These are phyloP conservation scores for Monodelphis domestica DNA, from an alignment of 2,797 vertebrate genomes.

Conservation along the genomic window DNA sequence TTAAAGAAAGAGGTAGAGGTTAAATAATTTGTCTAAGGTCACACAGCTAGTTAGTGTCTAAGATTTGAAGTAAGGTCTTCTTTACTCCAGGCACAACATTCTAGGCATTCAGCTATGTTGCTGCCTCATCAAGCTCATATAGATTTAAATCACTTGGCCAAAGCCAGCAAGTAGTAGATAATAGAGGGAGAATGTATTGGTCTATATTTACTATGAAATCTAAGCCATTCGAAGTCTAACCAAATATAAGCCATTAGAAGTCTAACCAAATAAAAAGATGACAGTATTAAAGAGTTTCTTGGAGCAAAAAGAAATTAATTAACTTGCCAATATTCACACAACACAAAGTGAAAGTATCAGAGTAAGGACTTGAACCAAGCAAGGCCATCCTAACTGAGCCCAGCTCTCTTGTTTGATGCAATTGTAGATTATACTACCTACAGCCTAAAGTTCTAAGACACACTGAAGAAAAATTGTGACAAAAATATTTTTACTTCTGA, in stretches of 20 bases:
- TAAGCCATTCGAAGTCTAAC: neutral
- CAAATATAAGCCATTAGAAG: no score
- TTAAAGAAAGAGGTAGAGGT: neutral
- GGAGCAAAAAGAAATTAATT: neutral
- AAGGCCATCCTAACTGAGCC: neutral
- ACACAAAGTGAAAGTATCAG: neutral
- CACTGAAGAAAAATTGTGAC: constrained; percentile 74
- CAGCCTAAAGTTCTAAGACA: constrained; percentile 73
- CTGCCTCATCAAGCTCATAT: neutral
- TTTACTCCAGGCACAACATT: neutral
- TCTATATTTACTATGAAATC: neutral
- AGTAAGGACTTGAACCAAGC: neutral
- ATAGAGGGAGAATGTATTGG: neutral
- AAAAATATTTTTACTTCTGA: constrained; percentile 79
- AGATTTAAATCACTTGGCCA: neutral
- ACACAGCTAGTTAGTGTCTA: neutral
- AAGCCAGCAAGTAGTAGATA: neutral
- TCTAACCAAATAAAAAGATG: no score
- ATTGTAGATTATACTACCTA: constrained; percentile 69
- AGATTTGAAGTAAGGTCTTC: neutral
- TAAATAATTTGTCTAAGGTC: neutral
- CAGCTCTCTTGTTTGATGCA: constrained; percentile 63
- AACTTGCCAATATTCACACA: neutral
- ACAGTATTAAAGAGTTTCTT: neutral
- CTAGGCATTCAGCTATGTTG: neutral